Evolutionary conservation across 2,113 vertebrate genomes (phyloP).

Genomic region (Hippocampus abdominalis): DNA sequence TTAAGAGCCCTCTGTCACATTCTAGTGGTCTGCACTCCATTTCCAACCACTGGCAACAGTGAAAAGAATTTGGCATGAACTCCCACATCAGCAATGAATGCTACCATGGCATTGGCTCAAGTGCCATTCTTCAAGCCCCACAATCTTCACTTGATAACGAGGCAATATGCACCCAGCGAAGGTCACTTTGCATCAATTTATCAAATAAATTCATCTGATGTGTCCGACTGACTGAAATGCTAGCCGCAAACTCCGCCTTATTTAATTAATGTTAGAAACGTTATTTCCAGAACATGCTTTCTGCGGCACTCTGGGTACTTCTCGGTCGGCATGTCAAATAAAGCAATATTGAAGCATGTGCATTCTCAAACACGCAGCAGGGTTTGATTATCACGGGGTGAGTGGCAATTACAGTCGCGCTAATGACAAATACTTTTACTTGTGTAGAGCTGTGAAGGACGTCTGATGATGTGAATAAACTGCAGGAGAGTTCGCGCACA

Average conservation of each 20-base stretch:
- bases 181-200: conserved; percentile 59
- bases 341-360: conserved; percentile 15
- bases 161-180: conserved; percentile 39
- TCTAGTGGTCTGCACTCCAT: conserved; percentile 61
- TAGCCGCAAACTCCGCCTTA: conserved; percentile 41
- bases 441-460: conserved; percentile 45
- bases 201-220: conserved; percentile 46
- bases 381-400: conserved; percentile 56
- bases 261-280: conserved; percentile 52
- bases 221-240: conserved; percentile 39
- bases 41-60: conserved; percentile 50
- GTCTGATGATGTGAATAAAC: conserved; percentile 50
- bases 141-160: conserved; percentile 55
- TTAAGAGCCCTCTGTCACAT: conserved; percentile 71
- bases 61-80: conserved; percentile 48
- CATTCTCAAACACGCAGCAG: conserved; percentile 14
- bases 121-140: conserved; percentile 33
- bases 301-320: conserved; percentile 36
- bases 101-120: conserved; percentile 29
- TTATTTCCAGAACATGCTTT: conserved; percentile 46
- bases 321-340: conserved; percentile 23
- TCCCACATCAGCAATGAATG: conserved; percentile 30
- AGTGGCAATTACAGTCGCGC: conserved; percentile 62
- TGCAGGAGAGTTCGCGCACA: conserved; percentile 34
- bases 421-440: conserved; percentile 63